Evolutionary conservation across 2,888 invertebrate species (phyloP), one percentile per base, ranked within the genome.

Genomic region (Allygus modestus): DNA sequence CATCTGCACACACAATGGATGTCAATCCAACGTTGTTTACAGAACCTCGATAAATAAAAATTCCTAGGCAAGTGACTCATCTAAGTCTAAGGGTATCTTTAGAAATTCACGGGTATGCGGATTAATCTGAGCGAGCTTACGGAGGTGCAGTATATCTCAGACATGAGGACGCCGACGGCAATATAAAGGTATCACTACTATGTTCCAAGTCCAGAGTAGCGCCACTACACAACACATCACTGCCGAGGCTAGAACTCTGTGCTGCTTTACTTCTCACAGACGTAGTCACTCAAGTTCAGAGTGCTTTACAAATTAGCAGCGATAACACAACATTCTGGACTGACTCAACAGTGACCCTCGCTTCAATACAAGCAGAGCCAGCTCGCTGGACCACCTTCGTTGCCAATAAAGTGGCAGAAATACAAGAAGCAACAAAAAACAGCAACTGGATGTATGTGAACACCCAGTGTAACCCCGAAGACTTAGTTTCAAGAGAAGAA

Each of bases 371-470:
- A 0, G 82, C 86, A 20, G 86, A 87, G 61, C 83, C 86, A 1
- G 33, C 61, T 11, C n/a, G 85, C 11, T 88, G 88, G 85, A 88
- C 88, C 43, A 87, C 87, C 0, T 88, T 86, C 81, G 88, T 89
- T 0, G 86, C 86, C 1, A 88, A 89, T 61, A 51, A 87, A 51
- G 87, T 89, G 7, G 54, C 86, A n/a, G 65, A 86, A 79, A 88
- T 88, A 1, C 87, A 87, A 15, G 46, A 61, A 7, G 0, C 20
- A n/a, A 81, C 0, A 11, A n/a, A 26, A 15, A 33, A 28, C 37
- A 71, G 71, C 33, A 33, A 17, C 9, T 84, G 77, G 77, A 46
- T 58, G 0, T 41, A 77, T 61, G 58, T 75, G 1, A 23, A 15
- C 26, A 31, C 83, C 15, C 17, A 37, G 0, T 17, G 7, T 15